These are phyloP conservation scores for Strigamia transsilvanica DNA, from an alignment of 2,888 invertebrate genomes.

Conservation along the genomic window DNA sequence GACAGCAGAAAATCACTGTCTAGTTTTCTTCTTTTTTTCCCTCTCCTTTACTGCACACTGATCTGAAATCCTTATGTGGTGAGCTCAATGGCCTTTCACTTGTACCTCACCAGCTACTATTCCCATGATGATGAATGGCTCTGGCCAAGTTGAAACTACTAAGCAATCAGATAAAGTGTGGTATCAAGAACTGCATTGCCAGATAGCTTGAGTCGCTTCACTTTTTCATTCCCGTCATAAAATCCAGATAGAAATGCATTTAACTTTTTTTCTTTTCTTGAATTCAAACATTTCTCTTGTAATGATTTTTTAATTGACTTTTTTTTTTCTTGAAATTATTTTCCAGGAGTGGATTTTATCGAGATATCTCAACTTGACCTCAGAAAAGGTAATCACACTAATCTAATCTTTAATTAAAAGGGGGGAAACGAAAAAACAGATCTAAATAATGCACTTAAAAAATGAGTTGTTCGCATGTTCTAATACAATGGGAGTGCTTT, in stretches of 20 bases:
- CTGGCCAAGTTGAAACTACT: conserved; percentile 15
- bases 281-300: too few species aligned
- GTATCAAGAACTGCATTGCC: not conserved
- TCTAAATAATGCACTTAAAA: too few species aligned
- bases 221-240: not conserved
- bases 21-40: not conserved
- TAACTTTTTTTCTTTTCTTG: not conserved
- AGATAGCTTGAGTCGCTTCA: not conserved
- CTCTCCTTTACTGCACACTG: conserved; percentile 5
- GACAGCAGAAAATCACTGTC: conserved; percentile 20
- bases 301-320: not conserved
- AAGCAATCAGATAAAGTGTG: conserved; percentile 15
- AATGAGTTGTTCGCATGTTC: not conserved
- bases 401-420: too few species aligned
- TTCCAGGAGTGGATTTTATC: too few species aligned
- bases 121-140: conserved; percentile 20
- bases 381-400: too few species aligned
- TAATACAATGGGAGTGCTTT: conserved; percentile 4
- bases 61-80: conserved; percentile 20
- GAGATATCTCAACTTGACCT: too few species aligned
- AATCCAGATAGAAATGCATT: not conserved
- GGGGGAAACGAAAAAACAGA: not conserved
- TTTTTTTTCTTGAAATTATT: too few species aligned
- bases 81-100: conserved; percentile 20
- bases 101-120: conserved; percentile 8